Conservation (phyloP, 2,113 vertebrate species). For the Dicerorhinus sumatrensis region DNA sequence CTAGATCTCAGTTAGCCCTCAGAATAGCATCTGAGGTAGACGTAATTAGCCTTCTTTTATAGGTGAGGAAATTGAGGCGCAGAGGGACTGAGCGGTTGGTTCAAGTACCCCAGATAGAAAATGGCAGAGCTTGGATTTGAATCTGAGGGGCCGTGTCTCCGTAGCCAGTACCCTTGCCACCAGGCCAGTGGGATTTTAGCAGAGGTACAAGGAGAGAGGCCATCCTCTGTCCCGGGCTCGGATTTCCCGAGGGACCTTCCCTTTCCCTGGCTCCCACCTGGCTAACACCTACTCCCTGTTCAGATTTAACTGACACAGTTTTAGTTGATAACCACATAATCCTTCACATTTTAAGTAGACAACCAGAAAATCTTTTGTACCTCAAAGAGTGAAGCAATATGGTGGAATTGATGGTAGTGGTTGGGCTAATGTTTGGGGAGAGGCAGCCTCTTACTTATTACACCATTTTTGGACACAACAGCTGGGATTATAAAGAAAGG, state of each 20-base stretch:
- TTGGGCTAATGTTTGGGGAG: not conserved
- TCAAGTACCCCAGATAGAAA: not conserved
- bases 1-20: not conserved
- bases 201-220: not conserved
- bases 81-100: not conserved
- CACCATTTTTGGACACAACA: not conserved
- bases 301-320: not conserved
- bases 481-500: not conserved
- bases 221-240: not conserved
- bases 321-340: not conserved
- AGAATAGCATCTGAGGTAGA: not conserved
- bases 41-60: not conserved
- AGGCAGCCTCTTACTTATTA: not conserved
- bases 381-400: not conserved
- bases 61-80: not conserved
- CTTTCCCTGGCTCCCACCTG: not conserved
- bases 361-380: not conserved
- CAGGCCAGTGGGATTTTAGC: not conserved
- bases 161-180: not conserved
- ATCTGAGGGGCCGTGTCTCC: not conserved
- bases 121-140: not conserved
- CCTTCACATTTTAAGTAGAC: slow-evolving; percentile 30
- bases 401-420: not conserved
- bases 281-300: not conserved
- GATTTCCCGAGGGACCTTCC: not conserved